phyloP scores from a whole-genome alignment of 2,113 vertebrate genomes.

The Semnopithecus entellus region DNA sequence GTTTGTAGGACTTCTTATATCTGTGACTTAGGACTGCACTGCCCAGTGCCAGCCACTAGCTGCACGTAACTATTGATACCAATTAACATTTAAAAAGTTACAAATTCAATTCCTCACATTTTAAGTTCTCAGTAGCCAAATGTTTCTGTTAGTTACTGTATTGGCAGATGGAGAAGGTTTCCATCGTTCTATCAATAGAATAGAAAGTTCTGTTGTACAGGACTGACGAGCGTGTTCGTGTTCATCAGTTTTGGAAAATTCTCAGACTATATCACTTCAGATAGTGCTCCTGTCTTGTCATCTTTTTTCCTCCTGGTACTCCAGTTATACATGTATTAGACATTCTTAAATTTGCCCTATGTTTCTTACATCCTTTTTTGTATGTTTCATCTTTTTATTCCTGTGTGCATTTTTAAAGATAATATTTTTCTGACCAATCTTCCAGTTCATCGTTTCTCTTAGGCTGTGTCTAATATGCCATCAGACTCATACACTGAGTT shows the following conservation, averaged over 20 bases:
- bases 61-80: background rate
- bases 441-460: background rate
- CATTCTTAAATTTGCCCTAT: background rate
- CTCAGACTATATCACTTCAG: background rate
- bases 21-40: background rate
- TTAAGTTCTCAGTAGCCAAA: background rate
- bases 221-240: background rate
- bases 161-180: background rate
- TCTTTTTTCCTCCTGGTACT: background rate
- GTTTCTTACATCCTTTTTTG: background rate
- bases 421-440: background rate
- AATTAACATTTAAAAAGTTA: background rate
- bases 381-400: background rate
- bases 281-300: background rate
- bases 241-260: background rate
- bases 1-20: background rate
- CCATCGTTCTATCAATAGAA: background rate
- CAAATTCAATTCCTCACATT: background rate
- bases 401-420: background rate
- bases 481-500: background rate
- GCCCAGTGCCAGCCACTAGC: background rate
- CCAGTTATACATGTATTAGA: background rate
- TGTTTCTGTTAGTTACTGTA: background rate
- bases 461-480: background rate
- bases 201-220: background rate